Conservation (phyloP, 2,888 invertebrate genomes). For the Zygaena filipendulae region DNA sequence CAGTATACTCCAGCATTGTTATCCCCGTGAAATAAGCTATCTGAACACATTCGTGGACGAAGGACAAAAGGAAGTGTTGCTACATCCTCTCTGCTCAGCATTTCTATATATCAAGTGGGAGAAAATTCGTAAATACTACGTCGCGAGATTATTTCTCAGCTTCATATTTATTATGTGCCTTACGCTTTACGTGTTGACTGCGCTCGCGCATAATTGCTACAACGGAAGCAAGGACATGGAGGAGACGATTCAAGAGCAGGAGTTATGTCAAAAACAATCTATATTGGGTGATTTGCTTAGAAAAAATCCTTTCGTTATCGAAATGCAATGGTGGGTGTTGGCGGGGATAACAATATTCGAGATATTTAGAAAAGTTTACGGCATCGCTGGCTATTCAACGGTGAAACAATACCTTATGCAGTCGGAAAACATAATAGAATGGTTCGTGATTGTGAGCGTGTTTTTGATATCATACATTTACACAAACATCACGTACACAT, state of each 20-base stretch:
- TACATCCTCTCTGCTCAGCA: slow-evolving; percentile 89
- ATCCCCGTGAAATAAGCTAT: slow-evolving; percentile 86
- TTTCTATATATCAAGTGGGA: slow-evolving; percentile 92
- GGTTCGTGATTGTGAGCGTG: slow-evolving; percentile 87
- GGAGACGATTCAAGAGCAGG: slow-evolving; percentile 76
- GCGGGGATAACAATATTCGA: slow-evolving; percentile 83
- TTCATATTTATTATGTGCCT: slow-evolving; percentile 82
- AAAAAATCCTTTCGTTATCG: slow-evolving; percentile 79
- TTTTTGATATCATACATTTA: slow-evolving; percentile 86
- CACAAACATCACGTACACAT: slow-evolving; percentile 77
- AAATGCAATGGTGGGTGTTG: slow-evolving; percentile 86
- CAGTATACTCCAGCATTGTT: slow-evolving; percentile 83
- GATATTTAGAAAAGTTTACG: slow-evolving; percentile 82
- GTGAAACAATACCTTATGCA: slow-evolving; percentile 85
- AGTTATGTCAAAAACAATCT: slow-evolving; percentile 81
- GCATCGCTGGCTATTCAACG: slow-evolving; percentile 83
- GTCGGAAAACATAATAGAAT: slow-evolving; percentile 87
- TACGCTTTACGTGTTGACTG: slow-evolving; percentile 84
- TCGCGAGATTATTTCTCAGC: slow-evolving; percentile 81
- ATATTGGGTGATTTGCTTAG: slow-evolving; percentile 80
- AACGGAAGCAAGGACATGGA: slow-evolving; percentile 83
- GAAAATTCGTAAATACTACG: slow-evolving; percentile 88
- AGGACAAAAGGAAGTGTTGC: slow-evolving; percentile 86
- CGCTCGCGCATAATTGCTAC: slow-evolving; percentile 86
- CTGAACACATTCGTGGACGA: slow-evolving; percentile 89